phyloP scores from a whole-genome alignment of 2,113 vertebrate genomes.

The Misgurnus mizolepis region DNA sequence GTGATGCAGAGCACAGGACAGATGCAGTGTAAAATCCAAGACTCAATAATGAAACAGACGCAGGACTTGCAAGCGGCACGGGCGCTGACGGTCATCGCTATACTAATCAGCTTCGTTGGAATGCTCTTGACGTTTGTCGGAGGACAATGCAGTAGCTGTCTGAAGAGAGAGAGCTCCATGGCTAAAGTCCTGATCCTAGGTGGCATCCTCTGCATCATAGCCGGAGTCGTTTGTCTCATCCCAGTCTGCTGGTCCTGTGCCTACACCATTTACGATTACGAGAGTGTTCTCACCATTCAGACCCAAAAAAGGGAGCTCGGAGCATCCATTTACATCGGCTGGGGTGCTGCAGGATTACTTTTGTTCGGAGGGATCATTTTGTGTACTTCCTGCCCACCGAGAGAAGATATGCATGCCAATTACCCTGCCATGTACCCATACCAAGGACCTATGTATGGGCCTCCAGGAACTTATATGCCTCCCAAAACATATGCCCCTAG shows the following conservation, averaged over 20 bases:
- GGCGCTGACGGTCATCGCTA: constrained; percentile 73
- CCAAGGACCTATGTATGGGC: constrained; percentile 40
- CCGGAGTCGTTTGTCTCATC: constrained; percentile 66
- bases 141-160: constrained; percentile 69
- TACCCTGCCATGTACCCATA: constrained; percentile 64
- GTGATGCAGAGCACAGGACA: constrained; percentile 94
- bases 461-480: constrained; percentile 46
- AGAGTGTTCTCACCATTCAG: constrained; percentile 55
- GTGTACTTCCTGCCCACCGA: constrained; percentile 74
- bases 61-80: constrained; percentile 86
- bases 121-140: constrained; percentile 69
- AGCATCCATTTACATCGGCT: constrained; percentile 75
- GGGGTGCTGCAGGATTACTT: constrained; percentile 64
- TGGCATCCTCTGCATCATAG: constrained; percentile 66
- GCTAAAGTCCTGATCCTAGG: constrained; percentile 68
- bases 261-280: constrained; percentile 71
- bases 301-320: constrained; percentile 73
- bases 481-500: constrained; percentile 63
- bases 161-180: constrained; percentile 63
- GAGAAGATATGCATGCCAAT: constrained; percentile 51
- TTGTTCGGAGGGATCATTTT: constrained; percentile 73
- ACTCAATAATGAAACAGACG: constrained; percentile 78
- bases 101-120: constrained; percentile 67
- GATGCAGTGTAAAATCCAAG: constrained; percentile 84
- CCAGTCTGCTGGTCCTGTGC: constrained; percentile 74